Percentiles rank a stretch among this genome's conserved stretches.
Evolutionary conservation across 2,797 vertebrate genomes (phyloP).

Genomic region (Sebastolobus alascanus): DNA sequence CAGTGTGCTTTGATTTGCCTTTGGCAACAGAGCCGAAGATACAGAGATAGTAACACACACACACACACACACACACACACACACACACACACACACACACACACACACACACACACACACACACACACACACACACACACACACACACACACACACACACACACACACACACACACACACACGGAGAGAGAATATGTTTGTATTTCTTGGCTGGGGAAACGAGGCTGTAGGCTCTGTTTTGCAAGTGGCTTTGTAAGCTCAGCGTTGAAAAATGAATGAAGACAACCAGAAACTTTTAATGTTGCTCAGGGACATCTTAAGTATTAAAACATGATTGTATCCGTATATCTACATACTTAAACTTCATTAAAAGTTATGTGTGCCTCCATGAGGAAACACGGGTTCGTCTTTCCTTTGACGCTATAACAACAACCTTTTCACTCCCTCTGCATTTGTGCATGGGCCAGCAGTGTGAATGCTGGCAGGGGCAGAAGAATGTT

Average conservation of each 20-base stretch:
- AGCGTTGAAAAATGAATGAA: slow-evolving; percentile 27
- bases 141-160: not conserved
- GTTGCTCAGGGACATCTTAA: not conserved
- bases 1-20: slow-evolving; percentile 72
- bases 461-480: slow-evolving; percentile 17
- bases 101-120: not conserved
- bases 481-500: slow-evolving; percentile 35
- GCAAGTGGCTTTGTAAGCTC: slow-evolving; percentile 26
- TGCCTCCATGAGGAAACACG: not conserved
- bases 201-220: slow-evolving; percentile 49
- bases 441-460: not conserved
- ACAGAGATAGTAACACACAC: slow-evolving; percentile 11
- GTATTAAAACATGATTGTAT: not conserved
- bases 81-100: slow-evolving; percentile 4
- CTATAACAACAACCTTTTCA: slow-evolving; percentile 9
- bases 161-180: slow-evolving; percentile 1
- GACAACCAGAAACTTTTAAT: not conserved
- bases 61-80: slow-evolving; percentile 3
- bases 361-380: not conserved
- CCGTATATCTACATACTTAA: not conserved
- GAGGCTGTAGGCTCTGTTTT: slow-evolving; percentile 50
- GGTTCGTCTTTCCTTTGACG: not conserved
- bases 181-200: slow-evolving; percentile 44
- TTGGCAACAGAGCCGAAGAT: slow-evolving; percentile 44
- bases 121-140: not conserved